Evolutionary conservation across 2,113 vertebrate genomes (phyloP).

Genomic region (Planiliza haematocheilus): DNA sequence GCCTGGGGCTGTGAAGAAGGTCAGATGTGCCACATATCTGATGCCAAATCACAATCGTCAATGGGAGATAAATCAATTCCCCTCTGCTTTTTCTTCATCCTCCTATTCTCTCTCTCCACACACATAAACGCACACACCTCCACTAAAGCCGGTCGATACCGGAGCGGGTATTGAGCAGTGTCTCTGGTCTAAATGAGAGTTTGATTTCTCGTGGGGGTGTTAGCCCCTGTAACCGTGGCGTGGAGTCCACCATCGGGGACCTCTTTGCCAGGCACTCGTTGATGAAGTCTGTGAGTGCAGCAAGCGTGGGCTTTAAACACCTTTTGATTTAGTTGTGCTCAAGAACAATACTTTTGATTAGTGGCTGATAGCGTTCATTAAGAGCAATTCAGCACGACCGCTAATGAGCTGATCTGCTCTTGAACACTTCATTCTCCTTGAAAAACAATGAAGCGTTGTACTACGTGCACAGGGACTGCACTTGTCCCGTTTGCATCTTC

Average conservation of each 20-base stretch:
- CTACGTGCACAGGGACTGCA: conserved; percentile 4
- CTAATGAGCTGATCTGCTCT: conserved; percentile 66
- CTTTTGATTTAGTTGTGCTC: conserved; percentile 66
- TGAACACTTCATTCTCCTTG: conserved; percentile 47
- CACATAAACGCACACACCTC: conserved; percentile 15
- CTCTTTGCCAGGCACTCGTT: conserved; percentile 52
- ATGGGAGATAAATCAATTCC: conserved; percentile 55
- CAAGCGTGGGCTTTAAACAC: conserved; percentile 53
- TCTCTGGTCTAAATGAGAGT: conserved; percentile 72
- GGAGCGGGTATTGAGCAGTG: conserved; percentile 66
- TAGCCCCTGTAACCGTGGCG: conserved; percentile 56
- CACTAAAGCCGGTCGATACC: conserved; percentile 52
- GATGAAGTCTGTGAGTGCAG: conserved; percentile 51
- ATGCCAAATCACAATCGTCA: conserved; percentile 53
- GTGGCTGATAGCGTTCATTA: conserved; percentile 67
- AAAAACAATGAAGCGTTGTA: conserved; percentile 39
- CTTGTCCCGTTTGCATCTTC: conserved; percentile 2
- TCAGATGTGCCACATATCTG: conserved; percentile 47
- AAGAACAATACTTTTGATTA: conserved; percentile 76
- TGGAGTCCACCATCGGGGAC: conserved; percentile 58
- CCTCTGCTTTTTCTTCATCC: conserved; percentile 29
- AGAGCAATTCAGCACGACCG: conserved; percentile 44
- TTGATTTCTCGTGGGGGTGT: conserved; percentile 72
- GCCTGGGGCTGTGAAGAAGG: conserved; percentile 46
- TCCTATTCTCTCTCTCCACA: conserved; percentile 31